Evolutionary conservation across 2,888 invertebrate genomes (phyloP).

Genomic region (Phalangium opilio): DNA sequence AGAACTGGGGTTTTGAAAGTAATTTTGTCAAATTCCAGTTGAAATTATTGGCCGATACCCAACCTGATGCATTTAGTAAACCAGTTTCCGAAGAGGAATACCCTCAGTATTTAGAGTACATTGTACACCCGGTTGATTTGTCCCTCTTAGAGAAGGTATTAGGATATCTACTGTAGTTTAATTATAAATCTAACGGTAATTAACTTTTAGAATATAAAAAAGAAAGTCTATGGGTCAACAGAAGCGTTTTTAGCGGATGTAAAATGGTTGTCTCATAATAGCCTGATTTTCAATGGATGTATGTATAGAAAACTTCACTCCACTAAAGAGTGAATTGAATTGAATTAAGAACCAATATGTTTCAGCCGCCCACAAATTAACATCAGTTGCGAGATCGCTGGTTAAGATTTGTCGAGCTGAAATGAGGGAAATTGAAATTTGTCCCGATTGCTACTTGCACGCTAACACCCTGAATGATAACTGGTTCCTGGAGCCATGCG

Average conservation of each 20-base stretch:
- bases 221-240: constrained; percentile 65
- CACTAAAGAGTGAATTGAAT: neutral
- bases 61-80: constrained; percentile 51
- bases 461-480: constrained; percentile 38
- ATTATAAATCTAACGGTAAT: no score
- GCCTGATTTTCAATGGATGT: constrained; percentile 77
- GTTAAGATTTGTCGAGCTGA: constrained; percentile 74
- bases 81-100: constrained; percentile 54
- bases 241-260: constrained; percentile 77
- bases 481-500: constrained; percentile 87
- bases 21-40: neutral
- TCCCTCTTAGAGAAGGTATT: constrained; percentile 46
- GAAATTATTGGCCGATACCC: neutral
- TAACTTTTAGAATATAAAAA: constrained; percentile 44
- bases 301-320: constrained; percentile 35
- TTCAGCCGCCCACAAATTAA: constrained; percentile 59
- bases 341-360: constrained; percentile 5
- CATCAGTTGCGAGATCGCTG: constrained; percentile 56
- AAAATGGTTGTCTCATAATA: constrained; percentile 87
- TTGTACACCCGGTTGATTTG: constrained; percentile 76
- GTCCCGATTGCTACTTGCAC: constrained; percentile 58
- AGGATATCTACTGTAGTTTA: no score
- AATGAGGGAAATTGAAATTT: constrained; percentile 80
- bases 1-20: neutral
- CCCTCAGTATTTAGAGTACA: constrained; percentile 61